Evolutionary conservation across 2,113 vertebrate genomes (phyloP), one percentile per base, ranked within the genome.

Genomic region (Gobiocypris rarus): DNA sequence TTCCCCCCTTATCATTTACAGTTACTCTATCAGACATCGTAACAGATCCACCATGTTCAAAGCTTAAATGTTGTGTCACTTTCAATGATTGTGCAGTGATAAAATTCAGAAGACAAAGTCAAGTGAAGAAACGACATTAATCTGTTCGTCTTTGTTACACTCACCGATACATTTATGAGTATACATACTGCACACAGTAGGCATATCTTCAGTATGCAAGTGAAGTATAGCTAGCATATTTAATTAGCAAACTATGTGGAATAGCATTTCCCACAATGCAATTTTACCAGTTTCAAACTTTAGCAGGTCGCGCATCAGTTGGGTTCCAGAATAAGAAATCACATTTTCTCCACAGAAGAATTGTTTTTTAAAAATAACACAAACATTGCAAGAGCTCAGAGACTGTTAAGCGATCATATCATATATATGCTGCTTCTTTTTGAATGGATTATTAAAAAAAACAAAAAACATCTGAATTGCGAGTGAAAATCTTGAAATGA

Each of bases 51-150:
- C 24, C 38, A 69, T 69, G 9, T 38, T 69, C 14, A 11, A 24
- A 45, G 2, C 69, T 71, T 22, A 24, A 71, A 71, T 59, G n/a
- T n/a, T n/a, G n/a, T n/a, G 69, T 71, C 69, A 71, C 69, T 8
- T 71, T 71, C 17, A n/a, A 14, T 24, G 5, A 71, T 13, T 3
- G 31, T 31, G 31, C 3, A 31, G 31, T 31, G 31, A 31, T 31
- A 31, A 71, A 71, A 24, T 45, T 71, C 41, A 24, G 41, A 41
- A 41, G 65, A 38, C 4, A 38, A 22, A 41, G 9, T 41, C 65
- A 69, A 10, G 65, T 9, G 31, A 1, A 24, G 69, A 45, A 45
- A 43, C 5, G 41, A 43, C 41, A 8, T 34, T 67, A 34, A 38
- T n/a, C 38, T 24, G 69, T 43, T 71, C 2, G 24, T 43, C 24